Evolutionary conservation across 1,140 invertebrate species (phyloP).

Genomic region (Whitmania pigra): DNA sequence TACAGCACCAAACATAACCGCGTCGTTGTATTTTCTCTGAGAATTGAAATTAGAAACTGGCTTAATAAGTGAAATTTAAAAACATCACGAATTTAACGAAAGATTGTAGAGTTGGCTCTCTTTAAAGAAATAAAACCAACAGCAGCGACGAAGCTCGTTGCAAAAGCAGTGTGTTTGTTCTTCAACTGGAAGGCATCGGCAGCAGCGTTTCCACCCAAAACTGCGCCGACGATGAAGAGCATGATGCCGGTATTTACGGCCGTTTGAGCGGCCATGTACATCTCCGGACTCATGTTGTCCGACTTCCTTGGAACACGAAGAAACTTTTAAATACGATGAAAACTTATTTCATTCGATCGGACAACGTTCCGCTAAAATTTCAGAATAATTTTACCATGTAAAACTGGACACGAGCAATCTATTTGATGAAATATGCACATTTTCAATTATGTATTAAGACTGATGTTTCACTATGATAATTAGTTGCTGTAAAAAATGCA

Average conservation of each 20-base stretch:
- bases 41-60: background rate
- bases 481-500: background rate
- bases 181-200: background rate
- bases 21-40: background rate
- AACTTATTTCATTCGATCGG: background rate
- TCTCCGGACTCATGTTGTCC: too few relatives aligned
- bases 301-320: background rate
- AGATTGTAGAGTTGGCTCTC: too few relatives aligned
- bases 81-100: too few relatives aligned
- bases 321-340: background rate
- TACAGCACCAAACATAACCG: background rate
- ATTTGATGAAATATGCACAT: background rate
- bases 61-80: background rate
- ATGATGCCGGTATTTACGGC: background rate
- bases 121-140: constrained; percentile 5
- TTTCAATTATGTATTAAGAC: background rate
- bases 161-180: background rate
- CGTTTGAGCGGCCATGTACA: too few relatives aligned
- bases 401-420: background rate
- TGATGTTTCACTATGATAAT: background rate
- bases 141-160: background rate
- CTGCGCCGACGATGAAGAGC: background rate
- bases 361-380: too few relatives aligned
- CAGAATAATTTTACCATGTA: too few relatives aligned
- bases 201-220: background rate